Evolutionary conservation across 2,113 vertebrate species (phyloP), one percentile per base, ranked within the genome.

Genomic region (Muntiacus reevesi): DNA sequence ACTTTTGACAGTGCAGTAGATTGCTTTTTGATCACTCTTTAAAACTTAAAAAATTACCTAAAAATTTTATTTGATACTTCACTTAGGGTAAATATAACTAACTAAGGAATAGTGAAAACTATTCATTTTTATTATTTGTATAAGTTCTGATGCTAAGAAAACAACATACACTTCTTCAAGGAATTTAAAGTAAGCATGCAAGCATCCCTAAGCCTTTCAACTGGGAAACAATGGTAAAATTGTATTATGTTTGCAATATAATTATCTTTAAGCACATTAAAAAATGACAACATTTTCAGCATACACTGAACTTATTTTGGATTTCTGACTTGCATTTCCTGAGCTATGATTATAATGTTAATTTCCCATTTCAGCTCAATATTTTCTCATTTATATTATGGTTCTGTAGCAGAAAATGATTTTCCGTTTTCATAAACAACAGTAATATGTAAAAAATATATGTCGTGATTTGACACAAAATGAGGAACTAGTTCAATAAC

Each of bases 281-380:
- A 94, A 96, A 96, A 94, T 30, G 40, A 6, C 91, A 93, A 79
- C 28, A 89, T 92, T 97, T 98, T 97, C 43, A 96, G 79, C 12
- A n/a, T 36, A 92, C 7, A 25, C 45, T 83, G 62, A 96, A 89
- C 62, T 92, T 82, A 98, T 50, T 96, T 93, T 95, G 60, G 57
- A 91, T 93, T 97, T 96, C 96, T 95, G 94, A 23, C 57, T 91
- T 88, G 16, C 62, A 97, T 89, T 96, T 97, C 94, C 95, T 97
- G 90, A 96, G 62, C 62, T 95, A 87, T 91, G 96, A 83, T 78
- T 78, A 36, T 92, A 71, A 87, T 86, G 71, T 28, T 87, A 89
- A 92, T 97, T 96, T 91, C 71, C 23, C 25, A 89, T 95, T 87
- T 82, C 52, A 95, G 64, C 43, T 83, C 50, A 83, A 23, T 50